A percentile compares a stretch with the other conserved stretches of the same genome.
phyloP scores from a whole-genome alignment of 2,113 vertebrate species.

The Barbus barbus region DNA sequence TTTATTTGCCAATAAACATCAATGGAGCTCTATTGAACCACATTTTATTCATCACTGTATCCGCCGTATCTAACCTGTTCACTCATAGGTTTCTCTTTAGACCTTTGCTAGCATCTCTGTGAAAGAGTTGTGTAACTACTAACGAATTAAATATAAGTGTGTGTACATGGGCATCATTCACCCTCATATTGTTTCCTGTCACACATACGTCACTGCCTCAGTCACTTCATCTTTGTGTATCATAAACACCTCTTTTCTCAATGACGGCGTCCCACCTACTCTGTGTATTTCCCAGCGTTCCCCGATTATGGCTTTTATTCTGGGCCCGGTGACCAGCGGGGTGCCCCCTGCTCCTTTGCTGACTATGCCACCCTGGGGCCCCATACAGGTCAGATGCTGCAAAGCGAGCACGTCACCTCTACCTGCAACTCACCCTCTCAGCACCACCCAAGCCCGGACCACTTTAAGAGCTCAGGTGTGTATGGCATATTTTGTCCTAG shows the following conservation, averaged over 20 bases:
- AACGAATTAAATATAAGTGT: neutral
- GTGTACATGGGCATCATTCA: neutral
- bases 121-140: neutral
- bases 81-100: neutral
- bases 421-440: slow-evolving; percentile 80
- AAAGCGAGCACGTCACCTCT: slow-evolving; percentile 85
- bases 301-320: slow-evolving; percentile 87
- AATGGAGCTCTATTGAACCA: slow-evolving; percentile 58
- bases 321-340: slow-evolving; percentile 81
- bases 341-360: slow-evolving; percentile 83
- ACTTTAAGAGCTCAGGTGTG: slow-evolving; percentile 91
- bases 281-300: slow-evolving; percentile 79
- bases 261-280: slow-evolving; percentile 73
- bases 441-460: slow-evolving; percentile 83
- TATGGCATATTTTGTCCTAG: slow-evolving; percentile 67
- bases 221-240: slow-evolving; percentile 66
- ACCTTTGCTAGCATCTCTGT: neutral
- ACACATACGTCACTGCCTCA: slow-evolving; percentile 35
- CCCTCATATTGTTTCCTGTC: neutral
- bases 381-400: slow-evolving; percentile 85
- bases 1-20: slow-evolving; percentile 65
- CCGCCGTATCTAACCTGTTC: neutral
- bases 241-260: slow-evolving; percentile 68
- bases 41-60: slow-evolving; percentile 1
- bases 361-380: slow-evolving; percentile 86